phyloP scores from a whole-genome alignment of 2,797 vertebrate genomes.

The Adelosebastes latens region DNA sequence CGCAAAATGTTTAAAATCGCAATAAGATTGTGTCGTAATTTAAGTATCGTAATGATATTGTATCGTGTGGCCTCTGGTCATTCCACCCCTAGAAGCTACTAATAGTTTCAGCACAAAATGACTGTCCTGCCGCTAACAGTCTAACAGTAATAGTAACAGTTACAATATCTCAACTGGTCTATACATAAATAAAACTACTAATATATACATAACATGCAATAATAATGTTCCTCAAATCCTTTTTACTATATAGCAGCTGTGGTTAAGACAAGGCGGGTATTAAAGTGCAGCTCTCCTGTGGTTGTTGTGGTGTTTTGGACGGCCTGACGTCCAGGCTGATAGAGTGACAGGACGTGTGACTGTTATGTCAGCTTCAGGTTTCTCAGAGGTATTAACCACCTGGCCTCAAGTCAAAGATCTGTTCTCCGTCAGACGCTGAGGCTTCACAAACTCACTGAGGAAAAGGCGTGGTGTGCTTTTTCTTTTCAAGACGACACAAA shows the following conservation, averaged over 20 bases:
- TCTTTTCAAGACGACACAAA: background rate
- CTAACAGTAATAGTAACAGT: background rate
- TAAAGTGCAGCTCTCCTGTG: conserved; percentile 1
- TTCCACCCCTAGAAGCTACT: background rate
- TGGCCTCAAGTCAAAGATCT: conserved; percentile 52
- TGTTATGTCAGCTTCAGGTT: conserved; percentile 68
- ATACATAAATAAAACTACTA: background rate
- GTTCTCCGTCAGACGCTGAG: conserved; percentile 23
- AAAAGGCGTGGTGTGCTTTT: background rate
- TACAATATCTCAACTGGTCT: background rate
- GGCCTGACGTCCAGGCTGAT: conserved; percentile 25
- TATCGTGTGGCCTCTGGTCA: no score
- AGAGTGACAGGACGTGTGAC: conserved; percentile 66
- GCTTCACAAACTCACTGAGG: conserved; percentile 16
- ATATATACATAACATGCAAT: background rate
- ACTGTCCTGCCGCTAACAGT: background rate
- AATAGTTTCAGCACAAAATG: background rate
- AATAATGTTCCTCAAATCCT: background rate
- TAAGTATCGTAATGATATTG: no score
- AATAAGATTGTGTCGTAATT: no score
- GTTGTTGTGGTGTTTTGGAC: conserved; percentile 41
- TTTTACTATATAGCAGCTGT: background rate
- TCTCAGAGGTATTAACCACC: conserved; percentile 54
- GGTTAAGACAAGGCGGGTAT: background rate
- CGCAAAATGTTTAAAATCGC: no score